A percentile compares a stretch with the other conserved stretches of the same genome.
Evolutionary conservation across 2,113 vertebrate species (phyloP).

Genomic region (Circaetus gallicus): DNA sequence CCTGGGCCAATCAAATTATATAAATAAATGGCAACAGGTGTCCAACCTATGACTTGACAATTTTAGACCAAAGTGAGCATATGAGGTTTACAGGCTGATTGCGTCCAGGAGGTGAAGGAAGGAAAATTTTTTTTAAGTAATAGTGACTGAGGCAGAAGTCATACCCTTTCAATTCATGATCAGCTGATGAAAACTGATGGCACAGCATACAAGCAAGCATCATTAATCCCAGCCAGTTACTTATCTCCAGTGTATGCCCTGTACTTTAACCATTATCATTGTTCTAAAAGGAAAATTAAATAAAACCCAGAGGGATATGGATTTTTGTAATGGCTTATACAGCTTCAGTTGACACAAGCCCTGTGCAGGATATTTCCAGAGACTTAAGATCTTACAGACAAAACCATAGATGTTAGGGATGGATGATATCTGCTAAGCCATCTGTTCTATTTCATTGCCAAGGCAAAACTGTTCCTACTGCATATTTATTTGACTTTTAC

Average conservation of each 20-base stretch:
- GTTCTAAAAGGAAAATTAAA: not conserved
- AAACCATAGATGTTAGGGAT: not conserved
- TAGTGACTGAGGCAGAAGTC: not conserved
- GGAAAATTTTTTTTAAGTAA: not conserved
- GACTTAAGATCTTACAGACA: not conserved
- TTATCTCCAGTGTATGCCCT: not conserved
- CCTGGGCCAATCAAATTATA: not conserved
- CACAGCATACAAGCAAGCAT: not conserved
- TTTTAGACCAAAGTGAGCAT: not conserved
- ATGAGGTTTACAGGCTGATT: not conserved
- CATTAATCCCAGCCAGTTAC: not conserved
- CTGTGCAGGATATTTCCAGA: not conserved
- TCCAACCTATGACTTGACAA: not conserved
- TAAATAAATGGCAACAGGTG: not conserved
- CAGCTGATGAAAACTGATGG: not conserved
- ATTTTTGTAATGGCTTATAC: not conserved
- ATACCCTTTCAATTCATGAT: not conserved
- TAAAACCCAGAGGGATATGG: not conserved
- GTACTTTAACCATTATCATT: not conserved
- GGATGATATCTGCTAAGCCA: slow-evolving; percentile 11
- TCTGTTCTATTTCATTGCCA: slow-evolving; percentile 18
- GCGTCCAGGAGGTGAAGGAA: not conserved
- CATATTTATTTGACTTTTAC: slow-evolving; percentile 9
- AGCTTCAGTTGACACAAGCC: not conserved
- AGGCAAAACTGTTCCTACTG: not conserved